phyloP scores from a whole-genome alignment of 2,113 vertebrate species.

The Ciconia maguari region DNA sequence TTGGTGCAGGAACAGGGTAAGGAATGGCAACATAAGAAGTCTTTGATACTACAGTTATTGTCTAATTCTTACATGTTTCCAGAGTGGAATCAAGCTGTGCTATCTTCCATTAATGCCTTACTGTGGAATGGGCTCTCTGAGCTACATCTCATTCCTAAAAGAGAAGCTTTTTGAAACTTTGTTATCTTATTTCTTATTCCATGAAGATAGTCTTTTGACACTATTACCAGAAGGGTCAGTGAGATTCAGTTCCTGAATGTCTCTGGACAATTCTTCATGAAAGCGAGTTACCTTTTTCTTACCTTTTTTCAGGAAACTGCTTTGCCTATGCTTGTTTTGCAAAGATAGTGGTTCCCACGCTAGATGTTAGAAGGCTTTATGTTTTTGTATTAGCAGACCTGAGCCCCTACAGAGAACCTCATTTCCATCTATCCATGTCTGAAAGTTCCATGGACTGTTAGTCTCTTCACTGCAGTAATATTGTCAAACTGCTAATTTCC shows the following conservation, averaged over 20 bases:
- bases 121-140: not conserved
- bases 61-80: not conserved
- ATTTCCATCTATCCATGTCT: not conserved
- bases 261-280: not conserved
- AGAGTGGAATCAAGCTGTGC: not conserved
- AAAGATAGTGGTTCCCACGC: rapidly evolving
- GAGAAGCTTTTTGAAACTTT: not conserved
- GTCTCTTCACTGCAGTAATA: not conserved
- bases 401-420: not conserved
- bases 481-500: not conserved
- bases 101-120: not conserved
- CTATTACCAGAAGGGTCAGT: not conserved
- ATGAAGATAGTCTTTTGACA: not conserved
- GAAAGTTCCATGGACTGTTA: not conserved
- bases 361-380: not conserved
- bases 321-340: not conserved
- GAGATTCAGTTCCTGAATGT: not conserved
- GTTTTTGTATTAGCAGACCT: not conserved
- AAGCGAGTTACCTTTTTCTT: not conserved
- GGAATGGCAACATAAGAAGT: not conserved
- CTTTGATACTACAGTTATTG: not conserved
- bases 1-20: not conserved
- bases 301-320: not conserved
- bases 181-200: not conserved
- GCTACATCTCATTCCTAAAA: not conserved